Conservation (phyloP, 2,888 invertebrate species). For the Caradrina kadenii region DNA sequence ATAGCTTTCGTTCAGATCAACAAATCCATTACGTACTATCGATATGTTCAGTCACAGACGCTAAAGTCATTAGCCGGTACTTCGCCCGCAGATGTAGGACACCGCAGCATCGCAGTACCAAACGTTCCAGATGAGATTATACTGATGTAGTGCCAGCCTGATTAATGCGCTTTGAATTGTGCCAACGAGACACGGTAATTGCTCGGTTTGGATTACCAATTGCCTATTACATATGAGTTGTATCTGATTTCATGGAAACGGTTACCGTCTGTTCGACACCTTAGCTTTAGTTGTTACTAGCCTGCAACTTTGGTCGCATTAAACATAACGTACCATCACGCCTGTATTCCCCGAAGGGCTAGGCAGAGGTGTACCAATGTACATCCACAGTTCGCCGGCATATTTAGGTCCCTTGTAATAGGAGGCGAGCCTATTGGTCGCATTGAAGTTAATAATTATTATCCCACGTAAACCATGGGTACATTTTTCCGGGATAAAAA, state of each 20-base stretch:
- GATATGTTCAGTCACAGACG: not conserved
- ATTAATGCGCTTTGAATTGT: conserved; percentile 53
- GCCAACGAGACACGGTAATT: conserved; percentile 40
- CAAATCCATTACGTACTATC: conserved; percentile 16
- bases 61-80: conserved; percentile 33
- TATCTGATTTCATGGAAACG: conserved; percentile 13
- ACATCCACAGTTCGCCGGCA: too few relatives aligned
- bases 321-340: too few relatives aligned
- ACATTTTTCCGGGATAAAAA: too few relatives aligned
- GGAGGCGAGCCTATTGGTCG: too few relatives aligned
- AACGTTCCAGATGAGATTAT: conserved; percentile 50
- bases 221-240: conserved; percentile 5
- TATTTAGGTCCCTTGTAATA: too few relatives aligned
- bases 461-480: too few relatives aligned
- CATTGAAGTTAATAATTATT: too few relatives aligned
- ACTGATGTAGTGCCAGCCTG: conserved; percentile 51
- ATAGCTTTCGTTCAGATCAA: conserved; percentile 5
- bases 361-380: too few relatives aligned
- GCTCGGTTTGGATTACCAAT: conserved; percentile 27
- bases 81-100: conserved; percentile 6
- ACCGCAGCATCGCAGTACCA: conserved; percentile 24
- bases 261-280: too few relatives aligned
- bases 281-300: too few relatives aligned
- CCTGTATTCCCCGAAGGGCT: too few relatives aligned
- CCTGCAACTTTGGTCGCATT: too few relatives aligned